Evolutionary conservation across 2,797 vertebrate species (phyloP).

Genomic region (Sitta carolinensis): DNA sequence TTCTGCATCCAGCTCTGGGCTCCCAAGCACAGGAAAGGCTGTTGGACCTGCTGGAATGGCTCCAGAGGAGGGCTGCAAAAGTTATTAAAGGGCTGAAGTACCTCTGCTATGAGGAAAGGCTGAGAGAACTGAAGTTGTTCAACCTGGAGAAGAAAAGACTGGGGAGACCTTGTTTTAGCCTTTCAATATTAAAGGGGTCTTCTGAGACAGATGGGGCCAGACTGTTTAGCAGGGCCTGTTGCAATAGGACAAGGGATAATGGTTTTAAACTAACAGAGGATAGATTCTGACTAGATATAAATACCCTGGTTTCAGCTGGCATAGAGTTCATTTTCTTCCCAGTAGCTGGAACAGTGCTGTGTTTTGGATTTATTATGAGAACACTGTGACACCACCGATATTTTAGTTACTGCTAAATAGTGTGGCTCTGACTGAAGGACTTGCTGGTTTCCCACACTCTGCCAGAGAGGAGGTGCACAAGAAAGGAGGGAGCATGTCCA

Average conservation of each 20-base stretch:
- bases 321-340: not conserved
- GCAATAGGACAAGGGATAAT: not conserved
- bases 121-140: not conserved
- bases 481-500: not conserved
- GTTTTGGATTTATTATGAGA: not conserved
- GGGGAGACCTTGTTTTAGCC: not conserved
- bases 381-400: not conserved
- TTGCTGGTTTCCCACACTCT: not conserved
- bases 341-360: not conserved
- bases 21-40: not conserved
- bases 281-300: not conserved
- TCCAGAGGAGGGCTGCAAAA: not conserved
- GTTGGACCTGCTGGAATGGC: not conserved
- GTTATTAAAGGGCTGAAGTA: not conserved
- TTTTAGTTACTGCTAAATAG: not conserved
- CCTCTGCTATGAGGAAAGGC: not conserved
- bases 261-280: not conserved
- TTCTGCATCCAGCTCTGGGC: not conserved
- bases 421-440: not conserved
- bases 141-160: not conserved
- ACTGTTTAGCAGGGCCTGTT: not conserved
- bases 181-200: not conserved
- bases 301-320: not conserved
- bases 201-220: not conserved
- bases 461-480: not conserved